Percentiles rank a stretch among this genome's conserved stretches.
Conservation (phyloP, 2,888 invertebrate species). For the Perdita meconis region DNA sequence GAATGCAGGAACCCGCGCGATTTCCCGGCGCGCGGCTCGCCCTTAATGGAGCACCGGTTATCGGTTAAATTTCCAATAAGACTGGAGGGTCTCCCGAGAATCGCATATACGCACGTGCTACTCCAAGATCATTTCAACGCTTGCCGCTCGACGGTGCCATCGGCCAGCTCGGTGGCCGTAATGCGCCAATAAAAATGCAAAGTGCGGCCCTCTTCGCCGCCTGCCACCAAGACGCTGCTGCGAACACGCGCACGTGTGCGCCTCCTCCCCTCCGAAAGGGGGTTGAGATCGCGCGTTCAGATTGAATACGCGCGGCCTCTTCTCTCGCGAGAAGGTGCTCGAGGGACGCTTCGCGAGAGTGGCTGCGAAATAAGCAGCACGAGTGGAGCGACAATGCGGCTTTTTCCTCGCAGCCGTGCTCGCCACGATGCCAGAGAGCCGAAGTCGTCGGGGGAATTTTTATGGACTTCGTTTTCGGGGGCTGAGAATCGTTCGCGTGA, state of each 20-base stretch:
- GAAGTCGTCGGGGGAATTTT: conserved; percentile 9
- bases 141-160: conserved; percentile 55
- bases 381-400: conserved; percentile 42
- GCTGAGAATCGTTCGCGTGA: no score
- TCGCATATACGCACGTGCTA: conserved; percentile 41
- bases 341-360: conserved; percentile 58
- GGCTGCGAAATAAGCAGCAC: conserved; percentile 68
- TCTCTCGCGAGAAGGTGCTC: conserved; percentile 39
- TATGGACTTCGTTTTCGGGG: background rate
- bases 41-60: conserved; percentile 72
- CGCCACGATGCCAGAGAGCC: background rate
- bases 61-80: conserved; percentile 73
- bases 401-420: conserved; percentile 9
- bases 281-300: conserved; percentile 39
- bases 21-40: conserved; percentile 46
- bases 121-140: conserved; percentile 54
- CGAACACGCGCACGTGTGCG: conserved; percentile 5
- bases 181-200: conserved; percentile 78
- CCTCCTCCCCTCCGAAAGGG: no score
- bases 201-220: conserved; percentile 60
- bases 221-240: conserved; percentile 27
- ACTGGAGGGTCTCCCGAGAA: conserved; percentile 40
- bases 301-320: conserved; percentile 62
- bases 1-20: conserved; percentile 64
- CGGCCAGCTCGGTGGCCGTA: conserved; percentile 67